phyloP scores from a whole-genome alignment of 2,113 vertebrate species.

The Austrofundulus limnaeus region DNA sequence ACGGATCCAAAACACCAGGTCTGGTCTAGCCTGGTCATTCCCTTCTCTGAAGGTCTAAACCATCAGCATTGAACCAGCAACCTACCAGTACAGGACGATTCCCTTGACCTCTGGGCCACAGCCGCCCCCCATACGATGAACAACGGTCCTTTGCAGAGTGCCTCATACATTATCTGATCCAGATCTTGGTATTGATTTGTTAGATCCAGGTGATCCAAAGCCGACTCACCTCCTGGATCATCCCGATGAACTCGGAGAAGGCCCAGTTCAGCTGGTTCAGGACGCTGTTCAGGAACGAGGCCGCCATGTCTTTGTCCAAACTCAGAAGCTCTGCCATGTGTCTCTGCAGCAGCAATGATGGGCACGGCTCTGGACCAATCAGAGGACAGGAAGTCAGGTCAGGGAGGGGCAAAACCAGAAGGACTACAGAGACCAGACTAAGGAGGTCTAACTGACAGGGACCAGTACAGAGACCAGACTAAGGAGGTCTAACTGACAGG shows the following conservation, averaged over 20 bases:
- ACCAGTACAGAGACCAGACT: neutral
- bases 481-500: neutral
- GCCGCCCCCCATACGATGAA: no score
- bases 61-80: no score
- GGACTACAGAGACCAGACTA: neutral
- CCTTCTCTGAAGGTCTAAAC: no score
- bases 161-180: no score
- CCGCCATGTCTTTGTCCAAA: conserved; percentile 89
- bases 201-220: no score
- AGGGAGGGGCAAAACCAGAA: neutral
- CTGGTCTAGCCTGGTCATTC: no score
- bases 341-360: conserved; percentile 91
- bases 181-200: no score
- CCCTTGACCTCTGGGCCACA: no score
- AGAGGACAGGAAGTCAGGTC: conserved; percentile 12
- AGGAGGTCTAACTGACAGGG: neutral
- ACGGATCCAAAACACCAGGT: no score
- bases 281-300: conserved; percentile 98
- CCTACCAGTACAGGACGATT: no score
- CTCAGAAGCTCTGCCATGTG: conserved; percentile 95
- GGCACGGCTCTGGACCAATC: conserved; percentile 90
- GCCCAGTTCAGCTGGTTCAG: conserved; percentile 99
- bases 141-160: no score
- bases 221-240: conserved; percentile 95
- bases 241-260: conserved; percentile 98